phyloP scores from a whole-genome alignment of 2,113 vertebrate species.

The Pampusana beccarii region DNA sequence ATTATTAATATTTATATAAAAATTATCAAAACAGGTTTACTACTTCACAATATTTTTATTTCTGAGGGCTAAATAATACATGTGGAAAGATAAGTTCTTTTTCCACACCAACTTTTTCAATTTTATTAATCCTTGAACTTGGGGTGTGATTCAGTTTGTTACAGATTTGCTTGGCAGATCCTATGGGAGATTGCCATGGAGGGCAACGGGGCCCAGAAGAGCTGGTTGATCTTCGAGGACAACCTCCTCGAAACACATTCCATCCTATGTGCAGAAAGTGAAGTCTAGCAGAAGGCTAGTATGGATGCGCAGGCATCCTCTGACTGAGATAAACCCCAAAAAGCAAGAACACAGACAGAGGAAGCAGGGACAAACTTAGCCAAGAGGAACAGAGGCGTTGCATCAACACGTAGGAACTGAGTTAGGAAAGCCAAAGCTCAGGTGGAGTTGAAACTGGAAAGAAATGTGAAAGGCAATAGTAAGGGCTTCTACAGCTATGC shows the following conservation, averaged over 20 bases:
- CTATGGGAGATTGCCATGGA: not conserved
- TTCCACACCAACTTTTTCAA: not conserved
- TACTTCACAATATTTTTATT: not conserved
- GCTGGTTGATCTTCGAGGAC: not conserved
- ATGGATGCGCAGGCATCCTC: not conserved
- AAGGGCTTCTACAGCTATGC: not conserved
- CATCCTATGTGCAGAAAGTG: not conserved
- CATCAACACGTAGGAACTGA: accelerated
- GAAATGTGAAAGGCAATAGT: not conserved
- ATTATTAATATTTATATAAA: not conserved
- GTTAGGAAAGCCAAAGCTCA: not conserved
- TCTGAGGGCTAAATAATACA: not conserved
- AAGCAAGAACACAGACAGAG: not conserved
- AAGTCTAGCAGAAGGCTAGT: not conserved
- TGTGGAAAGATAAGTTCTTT: not conserved
- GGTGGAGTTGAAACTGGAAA: not conserved
- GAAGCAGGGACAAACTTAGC: not conserved
- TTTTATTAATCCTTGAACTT: not conserved
- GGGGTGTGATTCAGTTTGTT: not conserved
- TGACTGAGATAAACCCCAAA: not conserved
- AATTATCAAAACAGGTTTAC: not conserved
- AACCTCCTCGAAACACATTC: not conserved
- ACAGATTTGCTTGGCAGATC: not conserved
- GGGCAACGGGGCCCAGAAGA: too few relatives aligned
- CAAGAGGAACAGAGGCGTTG: not conserved